These are phyloP conservation scores for Sinocyclocheilus anshuiensis DNA, from an alignment of 2,113 vertebrate species.

Conservation along the genomic window DNA sequence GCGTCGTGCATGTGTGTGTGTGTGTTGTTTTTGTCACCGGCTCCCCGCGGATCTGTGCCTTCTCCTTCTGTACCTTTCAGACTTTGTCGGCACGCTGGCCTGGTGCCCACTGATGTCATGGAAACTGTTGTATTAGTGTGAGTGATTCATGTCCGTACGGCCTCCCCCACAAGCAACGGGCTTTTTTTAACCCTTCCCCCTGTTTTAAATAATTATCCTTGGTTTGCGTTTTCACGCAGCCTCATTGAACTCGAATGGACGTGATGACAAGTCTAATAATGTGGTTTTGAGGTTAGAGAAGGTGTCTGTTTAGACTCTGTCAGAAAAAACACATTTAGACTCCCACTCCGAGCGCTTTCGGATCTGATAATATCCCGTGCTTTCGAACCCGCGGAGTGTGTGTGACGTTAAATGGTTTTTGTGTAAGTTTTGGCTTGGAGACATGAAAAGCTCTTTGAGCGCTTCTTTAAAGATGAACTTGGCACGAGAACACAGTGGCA, in stretches of 20 bases:
- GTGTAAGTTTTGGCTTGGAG: neutral
- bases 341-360: neutral
- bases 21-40: slow-evolving; percentile 67
- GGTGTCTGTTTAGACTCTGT: neutral
- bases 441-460: slow-evolving; percentile 30
- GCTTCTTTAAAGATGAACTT: slow-evolving; percentile 54
- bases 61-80: slow-evolving; percentile 80
- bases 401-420: slow-evolving; percentile 37
- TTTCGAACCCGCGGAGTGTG: neutral
- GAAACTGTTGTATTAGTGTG: slow-evolving; percentile 96
- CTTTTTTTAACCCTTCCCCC: slow-evolving; percentile 82
- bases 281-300: neutral
- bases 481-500: slow-evolving; percentile 44
- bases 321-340: neutral
- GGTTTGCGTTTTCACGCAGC: neutral
- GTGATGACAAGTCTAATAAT: neutral
- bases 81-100: slow-evolving; percentile 90
- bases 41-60: slow-evolving; percentile 79
- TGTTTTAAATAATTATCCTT: slow-evolving; percentile 26
- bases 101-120: slow-evolving; percentile 96
- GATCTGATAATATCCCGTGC: neutral
- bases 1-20: slow-evolving; percentile 14
- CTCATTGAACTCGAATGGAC: neutral
- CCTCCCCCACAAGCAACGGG: slow-evolving; percentile 78
- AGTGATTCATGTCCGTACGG: slow-evolving; percentile 94